phyloP scores from a whole-genome alignment of 2,888 invertebrate species.

The Hypselothyrea guttata region DNA sequence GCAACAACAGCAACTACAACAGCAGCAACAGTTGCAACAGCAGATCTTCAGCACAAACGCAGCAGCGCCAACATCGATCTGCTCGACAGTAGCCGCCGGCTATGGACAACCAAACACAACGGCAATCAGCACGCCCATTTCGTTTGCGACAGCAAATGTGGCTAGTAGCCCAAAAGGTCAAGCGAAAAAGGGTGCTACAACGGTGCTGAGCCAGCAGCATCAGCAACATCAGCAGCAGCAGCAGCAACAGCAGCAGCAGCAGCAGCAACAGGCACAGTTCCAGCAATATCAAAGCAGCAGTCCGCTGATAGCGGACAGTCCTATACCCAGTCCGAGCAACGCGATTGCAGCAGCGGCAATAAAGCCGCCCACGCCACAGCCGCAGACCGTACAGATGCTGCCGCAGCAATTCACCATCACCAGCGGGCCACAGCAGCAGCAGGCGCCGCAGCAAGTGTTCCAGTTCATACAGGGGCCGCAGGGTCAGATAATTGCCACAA shows the following conservation, averaged over 20 bases:
- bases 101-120: constrained; percentile 82
- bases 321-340: constrained; percentile 82
- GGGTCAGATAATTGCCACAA: constrained; percentile 78
- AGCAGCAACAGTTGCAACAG: constrained; percentile 67
- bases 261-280: constrained; percentile 72
- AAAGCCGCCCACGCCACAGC: constrained; percentile 82
- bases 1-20: constrained; percentile 46
- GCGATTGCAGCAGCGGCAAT: constrained; percentile 78
- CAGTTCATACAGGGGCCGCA: constrained; percentile 79
- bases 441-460: constrained; percentile 74
- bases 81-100: constrained; percentile 73
- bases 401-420: constrained; percentile 79
- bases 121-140: constrained; percentile 80
- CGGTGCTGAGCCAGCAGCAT: constrained; percentile 65
- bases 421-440: constrained; percentile 68
- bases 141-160: constrained; percentile 82
- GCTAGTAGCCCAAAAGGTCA: constrained; percentile 82
- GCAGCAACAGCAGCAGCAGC: constrained; percentile 72
- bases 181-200: constrained; percentile 81
- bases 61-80: constrained; percentile 70
- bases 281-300: constrained; percentile 81
- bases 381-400: constrained; percentile 80
- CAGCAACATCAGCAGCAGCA: constrained; percentile 78
- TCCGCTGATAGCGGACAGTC: constrained; percentile 82
- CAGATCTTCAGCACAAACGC: constrained; percentile 79